These are phyloP conservation scores for Clarias platycephalus DNA, from an alignment of 2,797 vertebrate species.

Conservation along the genomic window DNA sequence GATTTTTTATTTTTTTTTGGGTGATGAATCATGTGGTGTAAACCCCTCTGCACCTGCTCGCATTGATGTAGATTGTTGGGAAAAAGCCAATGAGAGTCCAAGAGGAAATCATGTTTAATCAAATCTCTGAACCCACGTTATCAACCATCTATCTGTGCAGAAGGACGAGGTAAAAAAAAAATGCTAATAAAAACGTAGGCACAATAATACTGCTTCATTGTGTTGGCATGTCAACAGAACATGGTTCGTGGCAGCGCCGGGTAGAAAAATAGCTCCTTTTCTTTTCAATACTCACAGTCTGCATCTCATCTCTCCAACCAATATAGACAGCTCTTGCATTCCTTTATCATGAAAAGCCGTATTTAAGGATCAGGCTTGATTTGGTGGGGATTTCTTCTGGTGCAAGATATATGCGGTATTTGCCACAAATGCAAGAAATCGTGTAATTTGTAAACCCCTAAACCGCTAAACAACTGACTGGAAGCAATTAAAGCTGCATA, in stretches of 20 bases:
- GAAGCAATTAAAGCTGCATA: neutral
- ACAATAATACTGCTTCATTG: neutral
- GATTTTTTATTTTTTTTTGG: neutral
- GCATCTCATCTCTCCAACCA: neutral
- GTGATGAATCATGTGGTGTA: neutral
- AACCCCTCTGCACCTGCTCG: neutral
- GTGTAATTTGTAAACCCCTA: neutral
- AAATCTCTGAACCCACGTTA: neutral
- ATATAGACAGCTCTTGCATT: neutral
- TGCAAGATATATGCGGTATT: neutral
- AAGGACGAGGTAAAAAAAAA: neutral
- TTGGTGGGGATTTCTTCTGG: neutral
- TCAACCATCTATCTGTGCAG: neutral
- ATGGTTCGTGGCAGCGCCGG: neutral
- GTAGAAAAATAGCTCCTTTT: neutral
- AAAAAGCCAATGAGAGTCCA: neutral
- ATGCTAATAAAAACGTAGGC: neutral
- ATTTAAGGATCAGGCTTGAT: neutral
- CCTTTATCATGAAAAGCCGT: neutral
- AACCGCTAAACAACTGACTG: neutral
- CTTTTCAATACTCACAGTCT: neutral
- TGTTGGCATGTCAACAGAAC: constrained; percentile 3
- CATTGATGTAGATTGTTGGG: neutral
- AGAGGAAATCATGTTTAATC: neutral
- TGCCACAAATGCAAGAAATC: neutral